Evolutionary conservation across 2,888 invertebrate genomes (phyloP), one percentile per base, ranked within the genome.

Genomic region (Myathropa florea): DNA sequence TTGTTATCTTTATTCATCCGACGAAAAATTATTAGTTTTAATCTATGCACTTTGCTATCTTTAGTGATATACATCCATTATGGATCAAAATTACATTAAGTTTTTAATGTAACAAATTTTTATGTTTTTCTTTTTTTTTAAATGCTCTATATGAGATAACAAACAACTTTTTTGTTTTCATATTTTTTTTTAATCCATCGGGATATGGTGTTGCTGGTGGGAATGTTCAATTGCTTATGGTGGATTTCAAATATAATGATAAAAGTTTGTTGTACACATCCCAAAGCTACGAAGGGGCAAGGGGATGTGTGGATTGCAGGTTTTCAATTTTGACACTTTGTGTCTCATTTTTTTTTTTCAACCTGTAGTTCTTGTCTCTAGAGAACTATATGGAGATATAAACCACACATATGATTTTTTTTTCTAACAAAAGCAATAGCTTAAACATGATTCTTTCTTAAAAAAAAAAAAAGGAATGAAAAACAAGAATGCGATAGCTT

Each of bases 171-270:
- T 64, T 64, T 39, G 63, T 63, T 68, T 46, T 61, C 60, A 21
- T 65, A 21, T 78, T 18, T 64, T 9, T 33, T 64, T 57, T 55
- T 78, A 71, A 65, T 78, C 73, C 73, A 57, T 83, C 70, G 70
- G 86, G 83, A 86, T 86, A 86, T 86, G 86, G 83, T 86, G 60
- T 73, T 83, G 78, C 78, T 86, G 86, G 86, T 86, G 86, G 86
- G 86, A 83, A 73, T 77, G 82, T 85, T 85, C 68, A 70, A 75
- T 86, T 83, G 77, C 64, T 46, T 71, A 78, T 78, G 70, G 78
- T 86, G 83, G 78, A 83, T 46, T 59, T 82, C 23, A 53, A 67
- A 61, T 55, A 63, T 75, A 10, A 57, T 67, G 36, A 46, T 64
- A 70, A 59, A 55, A 53, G 53, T 53, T 73, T 55, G 24, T 63